These are phyloP conservation scores for Brachionus koreanus DNA, from an alignment of 1,140 invertebrate genomes.

Conservation along the genomic window DNA sequence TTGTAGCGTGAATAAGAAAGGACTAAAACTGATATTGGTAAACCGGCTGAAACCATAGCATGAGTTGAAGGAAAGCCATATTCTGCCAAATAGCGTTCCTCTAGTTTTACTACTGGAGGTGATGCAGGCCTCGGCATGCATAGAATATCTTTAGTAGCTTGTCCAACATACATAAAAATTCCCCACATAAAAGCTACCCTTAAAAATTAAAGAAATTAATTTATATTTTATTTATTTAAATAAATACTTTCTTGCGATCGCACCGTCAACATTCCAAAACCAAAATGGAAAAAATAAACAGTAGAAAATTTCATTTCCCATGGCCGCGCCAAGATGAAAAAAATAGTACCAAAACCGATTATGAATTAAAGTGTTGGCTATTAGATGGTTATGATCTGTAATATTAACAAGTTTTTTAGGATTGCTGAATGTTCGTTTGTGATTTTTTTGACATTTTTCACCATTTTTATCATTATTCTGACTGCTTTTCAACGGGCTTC, in stretches of 20 bases:
- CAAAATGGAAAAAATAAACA: slow-evolving; percentile 44
- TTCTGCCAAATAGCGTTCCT: slow-evolving; percentile 76
- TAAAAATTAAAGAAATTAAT: neutral
- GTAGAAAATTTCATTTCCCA: slow-evolving; percentile 44
- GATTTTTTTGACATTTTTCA: neutral
- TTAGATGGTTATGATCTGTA: slow-evolving; percentile 6
- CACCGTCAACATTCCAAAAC: slow-evolving; percentile 45
- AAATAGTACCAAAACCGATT: slow-evolving; percentile 44
- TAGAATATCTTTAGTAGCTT: slow-evolving; percentile 81
- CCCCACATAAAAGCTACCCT: slow-evolving; percentile 65
- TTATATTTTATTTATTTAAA: neutral
- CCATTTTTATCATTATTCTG: neutral
- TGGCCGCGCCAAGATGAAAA: slow-evolving; percentile 43
- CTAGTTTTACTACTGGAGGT: slow-evolving; percentile 76
- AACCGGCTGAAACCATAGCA: slow-evolving; percentile 68
- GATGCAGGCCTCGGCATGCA: slow-evolving; percentile 74
- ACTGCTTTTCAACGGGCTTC: neutral
- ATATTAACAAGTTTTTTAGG: neutral
- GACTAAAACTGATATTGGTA: slow-evolving; percentile 36
- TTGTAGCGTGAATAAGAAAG: slow-evolving; percentile 32
- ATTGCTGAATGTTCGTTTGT: neutral
- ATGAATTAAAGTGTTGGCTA: slow-evolving; percentile 26
- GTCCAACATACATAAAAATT: slow-evolving; percentile 69
- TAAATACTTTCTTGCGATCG: slow-evolving; percentile 26
- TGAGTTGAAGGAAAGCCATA: slow-evolving; percentile 91